phyloP scores from a whole-genome alignment of 1,140 invertebrate genomes.

The Megalonaias nervosa region DNA sequence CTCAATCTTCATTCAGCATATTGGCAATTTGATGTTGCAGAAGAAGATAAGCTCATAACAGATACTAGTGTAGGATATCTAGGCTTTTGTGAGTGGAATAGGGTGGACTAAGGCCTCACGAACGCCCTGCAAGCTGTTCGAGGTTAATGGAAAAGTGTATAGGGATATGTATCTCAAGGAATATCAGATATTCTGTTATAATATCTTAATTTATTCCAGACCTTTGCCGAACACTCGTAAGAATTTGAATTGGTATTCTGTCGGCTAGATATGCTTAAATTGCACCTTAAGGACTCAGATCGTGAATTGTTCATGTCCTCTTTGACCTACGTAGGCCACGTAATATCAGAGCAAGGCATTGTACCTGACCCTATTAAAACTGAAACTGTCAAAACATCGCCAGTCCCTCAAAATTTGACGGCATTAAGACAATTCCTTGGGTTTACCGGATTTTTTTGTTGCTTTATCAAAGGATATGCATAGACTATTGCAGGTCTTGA shows the following conservation, averaged over 20 bases:
- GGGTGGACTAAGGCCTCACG: slow-evolving; percentile 46
- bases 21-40: slow-evolving; percentile 68
- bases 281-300: slow-evolving; percentile 41
- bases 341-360: slow-evolving; percentile 43
- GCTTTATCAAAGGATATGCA: slow-evolving; percentile 64
- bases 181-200: slow-evolving; percentile 47
- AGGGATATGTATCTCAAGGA: slow-evolving; percentile 29
- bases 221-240: slow-evolving; percentile 15
- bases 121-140: slow-evolving; percentile 49
- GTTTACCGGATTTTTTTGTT: slow-evolving; percentile 68
- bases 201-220: slow-evolving; percentile 41
- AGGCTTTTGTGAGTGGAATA: slow-evolving; percentile 43
- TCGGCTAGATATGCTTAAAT: slow-evolving; percentile 17
- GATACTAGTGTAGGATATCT: slow-evolving; percentile 38
- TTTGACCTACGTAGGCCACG: slow-evolving; percentile 50
- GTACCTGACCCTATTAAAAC: too few relatives aligned
- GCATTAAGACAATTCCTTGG: too few relatives aligned
- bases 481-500: slow-evolving; percentile 33
- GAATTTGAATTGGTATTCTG: too few relatives aligned
- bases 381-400: too few relatives aligned
- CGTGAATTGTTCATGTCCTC: slow-evolving; percentile 65
- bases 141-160: slow-evolving; percentile 46
- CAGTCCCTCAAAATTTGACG: slow-evolving; percentile 42
- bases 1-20: slow-evolving; percentile 54
- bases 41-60: slow-evolving; percentile 38